phyloP scores from a whole-genome alignment of 2,797 vertebrate genomes.

The Phrynocephalus vlangalii region DNA sequence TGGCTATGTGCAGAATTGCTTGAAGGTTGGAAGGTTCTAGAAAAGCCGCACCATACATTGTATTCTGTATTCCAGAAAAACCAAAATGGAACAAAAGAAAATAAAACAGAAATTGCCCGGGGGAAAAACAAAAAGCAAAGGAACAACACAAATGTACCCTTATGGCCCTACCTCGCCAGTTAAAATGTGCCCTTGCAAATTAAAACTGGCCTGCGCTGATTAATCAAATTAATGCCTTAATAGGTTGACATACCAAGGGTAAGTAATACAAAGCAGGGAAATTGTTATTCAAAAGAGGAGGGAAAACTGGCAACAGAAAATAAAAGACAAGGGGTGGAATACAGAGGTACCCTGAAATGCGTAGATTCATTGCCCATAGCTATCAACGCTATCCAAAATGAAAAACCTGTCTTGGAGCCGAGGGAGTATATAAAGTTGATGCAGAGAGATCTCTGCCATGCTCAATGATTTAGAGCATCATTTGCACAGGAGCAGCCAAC shows the following conservation, averaged over 20 bases:
- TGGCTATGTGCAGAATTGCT: too few species aligned
- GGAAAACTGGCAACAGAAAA: not conserved
- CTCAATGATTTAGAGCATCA: constrained; percentile 62
- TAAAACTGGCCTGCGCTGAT: not conserved
- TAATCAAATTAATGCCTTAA: not conserved
- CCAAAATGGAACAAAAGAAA: not conserved
- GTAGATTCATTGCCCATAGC: constrained; percentile 12
- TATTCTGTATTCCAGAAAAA: not conserved
- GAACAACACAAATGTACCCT: not conserved
- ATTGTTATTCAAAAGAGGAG: not conserved
- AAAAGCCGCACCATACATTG: not conserved
- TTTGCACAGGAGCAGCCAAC: constrained; percentile 59
- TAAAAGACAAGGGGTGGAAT: not conserved
- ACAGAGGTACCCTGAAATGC: not conserved
- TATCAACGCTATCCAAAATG: constrained; percentile 37
- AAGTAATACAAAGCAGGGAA: not conserved
- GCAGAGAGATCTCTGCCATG: constrained; percentile 31
- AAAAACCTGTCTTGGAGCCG: constrained; percentile 39
- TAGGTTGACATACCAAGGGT: not conserved
- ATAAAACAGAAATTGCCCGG: not conserved
- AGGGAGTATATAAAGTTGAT: constrained; percentile 60
- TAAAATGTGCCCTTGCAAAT: constrained; percentile 6
- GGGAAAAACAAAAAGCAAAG: not conserved
- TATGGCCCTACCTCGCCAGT: not conserved
- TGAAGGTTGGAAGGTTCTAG: too few species aligned